These are phyloP conservation scores for Xyliphius kryptos DNA, from an alignment of 2,113 vertebrate species.

Conservation along the genomic window DNA sequence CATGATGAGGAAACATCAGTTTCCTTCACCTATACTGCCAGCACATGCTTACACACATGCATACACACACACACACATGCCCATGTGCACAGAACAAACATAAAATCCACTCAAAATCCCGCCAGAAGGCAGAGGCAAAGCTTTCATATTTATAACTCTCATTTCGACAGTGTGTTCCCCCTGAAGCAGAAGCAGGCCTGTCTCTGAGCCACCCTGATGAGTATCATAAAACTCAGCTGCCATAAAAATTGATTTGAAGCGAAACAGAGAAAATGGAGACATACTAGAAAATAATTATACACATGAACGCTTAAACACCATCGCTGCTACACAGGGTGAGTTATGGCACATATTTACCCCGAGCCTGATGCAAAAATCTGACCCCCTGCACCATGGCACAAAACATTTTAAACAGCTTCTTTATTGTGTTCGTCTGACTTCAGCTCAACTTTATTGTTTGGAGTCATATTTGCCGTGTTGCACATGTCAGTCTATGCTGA, in stretches of 20 bases:
- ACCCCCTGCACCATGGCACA: constrained; percentile 30
- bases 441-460: constrained; percentile 27
- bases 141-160: constrained; percentile 46
- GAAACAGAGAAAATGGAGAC: constrained; percentile 50
- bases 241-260: constrained; percentile 53
- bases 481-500: constrained; percentile 27
- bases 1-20: constrained; percentile 17
- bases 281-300: constrained; percentile 50
- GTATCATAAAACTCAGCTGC: constrained; percentile 46
- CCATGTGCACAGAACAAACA: constrained; percentile 20
- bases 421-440: constrained; percentile 41
- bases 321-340: constrained; percentile 26
- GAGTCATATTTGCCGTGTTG: constrained; percentile 27
- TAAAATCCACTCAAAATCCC: constrained; percentile 15
- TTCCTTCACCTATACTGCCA: not conserved
- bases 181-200: constrained; percentile 38
- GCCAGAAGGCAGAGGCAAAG: constrained; percentile 37
- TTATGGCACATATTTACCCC: constrained; percentile 43
- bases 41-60: too few species aligned
- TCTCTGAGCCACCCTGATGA: constrained; percentile 43
- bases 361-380: constrained; percentile 31
- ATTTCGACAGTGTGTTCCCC: constrained; percentile 41
- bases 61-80: constrained; percentile 33
- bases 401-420: constrained; percentile 33
- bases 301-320: constrained; percentile 47